A percentile compares a stretch with the other conserved stretches of the same genome.
These are phyloP conservation scores for Pantherophis guttatus DNA, from an alignment of 2,113 vertebrate species.

Conservation along the genomic window DNA sequence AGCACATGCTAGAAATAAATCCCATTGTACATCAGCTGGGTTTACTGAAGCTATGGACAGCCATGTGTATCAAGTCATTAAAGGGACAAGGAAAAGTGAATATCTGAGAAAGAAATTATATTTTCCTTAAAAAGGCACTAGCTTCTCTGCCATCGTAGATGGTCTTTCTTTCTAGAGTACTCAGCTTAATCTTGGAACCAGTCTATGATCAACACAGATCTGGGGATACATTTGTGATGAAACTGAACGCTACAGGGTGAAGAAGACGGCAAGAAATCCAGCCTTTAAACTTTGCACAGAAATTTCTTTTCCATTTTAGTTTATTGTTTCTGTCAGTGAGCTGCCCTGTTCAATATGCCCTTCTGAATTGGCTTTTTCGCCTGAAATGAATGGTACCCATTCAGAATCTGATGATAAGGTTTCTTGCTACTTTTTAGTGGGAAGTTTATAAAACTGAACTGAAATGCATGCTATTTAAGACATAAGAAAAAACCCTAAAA, in stretches of 20 bases:
- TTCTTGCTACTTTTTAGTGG: background rate
- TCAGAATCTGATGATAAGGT: background rate
- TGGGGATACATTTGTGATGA: background rate
- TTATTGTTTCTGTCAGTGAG: background rate
- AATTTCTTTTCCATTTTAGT: background rate
- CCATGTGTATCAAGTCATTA: background rate
- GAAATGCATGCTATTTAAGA: background rate
- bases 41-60: background rate
- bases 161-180: background rate
- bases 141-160: background rate
- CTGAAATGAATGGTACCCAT: background rate
- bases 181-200: background rate
- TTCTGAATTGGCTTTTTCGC: background rate
- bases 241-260: background rate
- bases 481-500: background rate
- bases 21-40: background rate
- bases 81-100: background rate
- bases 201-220: background rate
- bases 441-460: background rate
- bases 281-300: background rate
- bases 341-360: background rate
- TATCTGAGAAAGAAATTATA: background rate
- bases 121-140: background rate
- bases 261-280: background rate
- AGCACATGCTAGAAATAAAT: background rate